Evolutionary conservation across 2,888 invertebrate genomes (phyloP).

Genomic region (Unio delphinus): DNA sequence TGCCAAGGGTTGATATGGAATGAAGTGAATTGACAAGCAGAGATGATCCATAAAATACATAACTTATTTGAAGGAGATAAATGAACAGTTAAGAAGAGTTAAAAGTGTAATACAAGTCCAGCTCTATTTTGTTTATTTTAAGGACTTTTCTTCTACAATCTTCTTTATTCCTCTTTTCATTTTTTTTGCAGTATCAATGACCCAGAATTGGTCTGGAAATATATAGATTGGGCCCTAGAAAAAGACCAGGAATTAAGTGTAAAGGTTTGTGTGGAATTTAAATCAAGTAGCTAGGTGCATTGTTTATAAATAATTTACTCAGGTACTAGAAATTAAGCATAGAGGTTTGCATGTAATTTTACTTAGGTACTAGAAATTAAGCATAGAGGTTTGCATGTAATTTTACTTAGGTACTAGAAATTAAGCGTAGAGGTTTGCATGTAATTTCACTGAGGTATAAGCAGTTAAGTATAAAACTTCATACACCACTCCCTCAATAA

Average conservation of each 20-base stretch:
- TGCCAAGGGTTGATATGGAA: too few relatives aligned
- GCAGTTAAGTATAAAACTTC: neutral
- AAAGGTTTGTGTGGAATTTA: constrained; percentile 51
- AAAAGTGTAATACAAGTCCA: neutral
- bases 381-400: too few relatives aligned
- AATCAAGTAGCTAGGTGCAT: neutral
- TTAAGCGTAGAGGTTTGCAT: constrained; percentile 67
- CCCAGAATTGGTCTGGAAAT: constrained; percentile 72
- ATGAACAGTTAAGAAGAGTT: neutral
- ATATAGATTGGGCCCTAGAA: constrained; percentile 71
- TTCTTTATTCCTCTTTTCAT: too few relatives aligned
- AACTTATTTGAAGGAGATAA: neutral
- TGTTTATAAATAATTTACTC: neutral
- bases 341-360: neutral
- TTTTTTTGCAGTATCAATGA: constrained; percentile 64
- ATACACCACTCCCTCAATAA: neutral
- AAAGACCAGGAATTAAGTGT: constrained; percentile 70
- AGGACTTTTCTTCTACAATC: too few relatives aligned
- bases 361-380: too few relatives aligned
- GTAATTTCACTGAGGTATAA: constrained; percentile 5
- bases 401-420: constrained; percentile 53
- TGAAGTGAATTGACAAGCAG: neutral
- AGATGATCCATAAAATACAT: neutral
- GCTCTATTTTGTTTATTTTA: neutral
- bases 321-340: too few relatives aligned